Percentiles rank a stretch among this genome's conserved stretches.
These are phyloP conservation scores for Amblyopsis rosae DNA, from an alignment of 2,113 vertebrate genomes.

Conservation along the genomic window DNA sequence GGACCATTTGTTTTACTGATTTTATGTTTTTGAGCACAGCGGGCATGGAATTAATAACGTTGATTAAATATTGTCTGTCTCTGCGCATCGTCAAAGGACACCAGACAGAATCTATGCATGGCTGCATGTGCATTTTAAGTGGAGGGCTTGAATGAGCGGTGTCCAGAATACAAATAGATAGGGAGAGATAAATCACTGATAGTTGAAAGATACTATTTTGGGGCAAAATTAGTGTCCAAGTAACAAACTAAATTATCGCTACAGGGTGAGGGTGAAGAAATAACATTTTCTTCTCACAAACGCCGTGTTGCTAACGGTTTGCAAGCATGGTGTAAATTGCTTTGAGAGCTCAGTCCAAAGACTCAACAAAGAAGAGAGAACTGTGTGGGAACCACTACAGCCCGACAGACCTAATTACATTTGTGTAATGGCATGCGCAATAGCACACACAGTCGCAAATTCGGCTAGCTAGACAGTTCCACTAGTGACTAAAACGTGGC, in stretches of 20 bases:
- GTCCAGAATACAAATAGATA: constrained; percentile 45
- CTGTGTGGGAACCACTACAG: background rate
- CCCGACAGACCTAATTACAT: background rate
- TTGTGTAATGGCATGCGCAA: no score
- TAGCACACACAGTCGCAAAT: no score
- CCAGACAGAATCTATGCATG: constrained; percentile 35
- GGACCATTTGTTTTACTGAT: constrained; percentile 74
- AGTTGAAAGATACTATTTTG: background rate
- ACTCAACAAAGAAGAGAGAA: constrained; percentile 12
- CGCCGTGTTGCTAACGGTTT: background rate
- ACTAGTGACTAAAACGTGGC: no score
- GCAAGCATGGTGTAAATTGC: background rate
- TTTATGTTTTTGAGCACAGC: constrained; percentile 69
- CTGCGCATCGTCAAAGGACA: constrained; percentile 40
- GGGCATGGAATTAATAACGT: constrained; percentile 73
- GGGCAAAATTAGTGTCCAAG: constrained; percentile 14
- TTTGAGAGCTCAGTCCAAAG: background rate
- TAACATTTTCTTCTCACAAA: constrained; percentile 10
- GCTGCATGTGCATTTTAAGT: constrained; percentile 11
- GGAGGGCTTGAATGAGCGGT: constrained; percentile 36
- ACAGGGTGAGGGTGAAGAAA: constrained; percentile 2
- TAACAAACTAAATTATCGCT: constrained; percentile 15
- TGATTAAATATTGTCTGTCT: constrained; percentile 77
- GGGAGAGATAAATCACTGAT: constrained; percentile 17
- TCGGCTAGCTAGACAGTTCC: no score